Conservation (phyloP, 1,140 invertebrate species). For the Helicorthomorpha holstii region DNA sequence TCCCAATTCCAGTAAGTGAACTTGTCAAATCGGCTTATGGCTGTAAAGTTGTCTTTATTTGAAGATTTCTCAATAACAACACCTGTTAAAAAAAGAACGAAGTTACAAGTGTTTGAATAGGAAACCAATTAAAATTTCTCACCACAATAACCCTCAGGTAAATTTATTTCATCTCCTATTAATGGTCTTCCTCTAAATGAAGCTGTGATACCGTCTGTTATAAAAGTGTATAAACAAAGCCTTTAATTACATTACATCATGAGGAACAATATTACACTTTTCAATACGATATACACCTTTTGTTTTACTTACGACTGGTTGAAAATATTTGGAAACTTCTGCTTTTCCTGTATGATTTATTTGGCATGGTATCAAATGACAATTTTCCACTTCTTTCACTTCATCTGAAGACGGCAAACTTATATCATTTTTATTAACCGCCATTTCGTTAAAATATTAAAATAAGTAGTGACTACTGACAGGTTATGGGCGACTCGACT, state of each 20-base stretch:
- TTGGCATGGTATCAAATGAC: slow-evolving; percentile 54
- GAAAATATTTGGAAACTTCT: slow-evolving; percentile 49
- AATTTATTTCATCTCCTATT: slow-evolving; percentile 37
- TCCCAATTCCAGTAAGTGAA: slow-evolving; percentile 66
- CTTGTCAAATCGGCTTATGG: slow-evolving; percentile 35
- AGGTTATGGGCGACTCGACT: no score
- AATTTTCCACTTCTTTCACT: not conserved
- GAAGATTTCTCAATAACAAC: slow-evolving; percentile 46
- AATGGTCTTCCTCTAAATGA: slow-evolving; percentile 46
- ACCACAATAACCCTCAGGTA: slow-evolving; percentile 38
- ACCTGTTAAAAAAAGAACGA: slow-evolving; percentile 24
- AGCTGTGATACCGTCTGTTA: slow-evolving; percentile 13
- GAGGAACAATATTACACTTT: not conserved
- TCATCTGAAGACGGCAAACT: no score
- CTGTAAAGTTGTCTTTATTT: slow-evolving; percentile 30
- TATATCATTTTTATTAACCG: no score
- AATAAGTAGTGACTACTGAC: no score
- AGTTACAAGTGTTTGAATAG: not conserved
- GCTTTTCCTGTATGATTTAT: slow-evolving; percentile 47
- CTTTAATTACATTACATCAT: slow-evolving; percentile 25
- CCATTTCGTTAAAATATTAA: no score
- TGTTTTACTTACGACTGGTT: slow-evolving; percentile 33
- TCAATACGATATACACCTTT: no score
- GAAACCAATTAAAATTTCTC: not conserved
- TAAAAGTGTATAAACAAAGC: slow-evolving; percentile 20